Base-by-base conservation (phyloP, 2,888 invertebrate species). In the Torymus auratus region DNA sequence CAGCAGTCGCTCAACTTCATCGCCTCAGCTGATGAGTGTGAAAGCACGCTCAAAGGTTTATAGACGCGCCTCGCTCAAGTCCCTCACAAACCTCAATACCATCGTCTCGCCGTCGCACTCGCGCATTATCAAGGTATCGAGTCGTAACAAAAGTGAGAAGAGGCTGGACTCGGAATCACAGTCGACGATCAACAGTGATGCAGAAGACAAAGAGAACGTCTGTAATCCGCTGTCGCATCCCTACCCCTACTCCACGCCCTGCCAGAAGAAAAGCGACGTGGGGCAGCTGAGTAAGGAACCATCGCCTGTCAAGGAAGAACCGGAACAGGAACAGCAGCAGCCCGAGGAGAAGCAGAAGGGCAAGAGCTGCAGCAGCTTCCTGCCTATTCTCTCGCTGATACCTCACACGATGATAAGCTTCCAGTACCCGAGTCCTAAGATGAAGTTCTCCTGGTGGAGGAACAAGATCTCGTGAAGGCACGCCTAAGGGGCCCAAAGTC, bases 401-500 rank as follows among this genome's bases (percentile, higher is more conserved):
- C 90, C 91, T 3, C 89, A 90, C 72, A 89, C 89, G 58, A 86
- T 90, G 67, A 85, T 89, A 80, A 88, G 90, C 83, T 88, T 90
- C 73, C 90, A 91, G 73, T 90, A 91, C 83, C 88, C 90, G 17
- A 91, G 90, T 79, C 93, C 93, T 80, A 92, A 93, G 87, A 92
- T 93, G 87, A 91, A 93, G 86, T 93, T 93, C 87, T 93, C 93
- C 70, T 93, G 93, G 93, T 94, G 94, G 94, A 92, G 93, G 71
- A 93, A 93, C 85, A 94, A 94, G 89, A 94, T 94, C 86, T 94
- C 94, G 92, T 94, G 94, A 94, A 92, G 88, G 83, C 87, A 89
- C 88, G 90, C 89, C 78, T 91, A 89, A 87, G 81, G 78, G 86
- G 83, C 14, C 20, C 17, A 78, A 67, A 56, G 53, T 50, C 52